Evolutionary conservation across 2,113 vertebrate species (phyloP), one percentile per base, ranked within the genome.

Genomic region (Prionailurus bengalensis): DNA sequence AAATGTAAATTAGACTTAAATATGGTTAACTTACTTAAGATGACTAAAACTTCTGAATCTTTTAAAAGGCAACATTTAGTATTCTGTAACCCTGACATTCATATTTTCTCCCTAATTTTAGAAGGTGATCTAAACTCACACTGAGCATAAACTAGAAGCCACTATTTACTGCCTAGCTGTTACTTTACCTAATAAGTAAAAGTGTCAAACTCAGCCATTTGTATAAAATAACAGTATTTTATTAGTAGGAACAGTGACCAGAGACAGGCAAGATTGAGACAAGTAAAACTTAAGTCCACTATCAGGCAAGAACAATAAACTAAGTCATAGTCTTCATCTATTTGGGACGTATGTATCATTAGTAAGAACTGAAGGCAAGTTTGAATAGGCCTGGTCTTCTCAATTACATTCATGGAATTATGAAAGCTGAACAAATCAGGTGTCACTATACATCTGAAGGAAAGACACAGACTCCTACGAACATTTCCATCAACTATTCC

Each of bases 21-120:
- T 25, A 78, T 58, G 31, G 29, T 55, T 88, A 73, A 63, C 23
- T 70, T 76, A 66, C 27, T 78, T 85, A 85, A 53, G 68, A 86
- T 80, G 81, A 91, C 36, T 42, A 81, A 87, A 71, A 91, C 87
- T 81, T 90, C 29, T 73, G 42, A 91, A 91, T 80, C 58, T 74
- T 71, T 58, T 58, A 81, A 96, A 86, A 6, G 23, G n/a, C 65
- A 91, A 80, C 25, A 87, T 39, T 73, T 81, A 81, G 73, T 66
- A 85, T 73, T 87, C 61, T 80, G 42, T 94, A 7, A 66, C 31
- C 7, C 88, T 68, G 27, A 86, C 58, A 87, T 66, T 71, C 1
- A 6, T 53, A 85, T 90, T 42, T 87, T 4, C 23, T 66, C 89
- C 55, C 15, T 51, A 53, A 79, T 53, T 84, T 79, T 55, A 66